Evolutionary conservation across 2,113 vertebrate species (phyloP), one percentile per base, ranked within the genome.

Genomic region (Ptyas mucosa): DNA sequence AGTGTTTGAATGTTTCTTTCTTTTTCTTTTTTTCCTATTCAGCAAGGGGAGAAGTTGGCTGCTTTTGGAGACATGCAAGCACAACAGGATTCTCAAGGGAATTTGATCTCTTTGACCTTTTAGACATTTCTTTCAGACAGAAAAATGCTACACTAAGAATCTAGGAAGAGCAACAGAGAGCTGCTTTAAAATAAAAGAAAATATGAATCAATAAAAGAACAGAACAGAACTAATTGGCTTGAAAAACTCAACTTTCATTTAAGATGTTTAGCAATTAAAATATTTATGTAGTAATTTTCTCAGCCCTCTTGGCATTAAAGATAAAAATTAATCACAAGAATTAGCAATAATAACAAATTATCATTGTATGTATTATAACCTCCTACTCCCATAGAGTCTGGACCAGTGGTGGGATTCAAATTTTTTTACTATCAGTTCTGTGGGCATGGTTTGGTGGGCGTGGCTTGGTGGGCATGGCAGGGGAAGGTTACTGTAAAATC

Each of bases 151-250:
- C 18, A 64, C 61, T 43, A 9, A 26, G 12, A 64, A 92, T 69
- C 21, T 64, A 52, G 26, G 29, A 43, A 85, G 86, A 90, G 21
- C 46, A 86, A 21, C 51, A 26, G 11, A 85, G 29, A 55, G 10
- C 53, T 75, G 34, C 85, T 85, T 54, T 14, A 85, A 26, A 49
- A 86, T 39, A 58, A n/a, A 87, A 69, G 18, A 21, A 69, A 18
- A n/a, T 85, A 54, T 57, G 14, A 92, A 69, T 92, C 57, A 88
- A 52, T 64, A 91, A 91, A 57, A 88, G 85, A 64, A 88, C 15
- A 39, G 26, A 88, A 88, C 8, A 4, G 15, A 34, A 26, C 39
- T 49, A 23, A 49, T 88, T n/a, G 21, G 29, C 61, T 53, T 15
- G 14, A 89, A 55, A 61, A 88, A 52, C 58, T 53, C 46, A 87